These are phyloP conservation scores for Helleia helle DNA, from an alignment of 2,888 invertebrate genomes.

Conservation along the genomic window DNA sequence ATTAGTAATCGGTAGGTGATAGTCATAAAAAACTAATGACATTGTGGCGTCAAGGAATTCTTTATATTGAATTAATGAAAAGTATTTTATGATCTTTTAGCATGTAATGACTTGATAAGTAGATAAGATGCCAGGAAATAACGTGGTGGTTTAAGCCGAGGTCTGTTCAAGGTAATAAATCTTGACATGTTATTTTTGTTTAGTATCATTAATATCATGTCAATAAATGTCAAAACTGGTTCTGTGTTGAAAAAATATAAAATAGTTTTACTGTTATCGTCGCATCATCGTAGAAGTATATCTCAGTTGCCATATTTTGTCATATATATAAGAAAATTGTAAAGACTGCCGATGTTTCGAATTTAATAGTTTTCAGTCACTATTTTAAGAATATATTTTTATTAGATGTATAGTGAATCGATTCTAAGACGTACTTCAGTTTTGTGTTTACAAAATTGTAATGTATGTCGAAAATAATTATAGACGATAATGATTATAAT, in stretches of 20 bases:
- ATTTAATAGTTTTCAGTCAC: conserved; percentile 3
- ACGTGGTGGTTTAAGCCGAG: background rate
- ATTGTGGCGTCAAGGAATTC: no score
- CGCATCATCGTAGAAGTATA: background rate
- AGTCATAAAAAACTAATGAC: no score
- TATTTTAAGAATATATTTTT: background rate
- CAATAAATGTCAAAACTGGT: no score
- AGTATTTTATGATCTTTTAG: no score
- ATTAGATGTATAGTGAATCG: background rate
- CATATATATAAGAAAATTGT: background rate
- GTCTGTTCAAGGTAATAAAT: background rate
- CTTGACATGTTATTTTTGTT: background rate
- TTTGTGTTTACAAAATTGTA: conserved; percentile 1
- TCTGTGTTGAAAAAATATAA: no score
- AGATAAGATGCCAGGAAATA: background rate
- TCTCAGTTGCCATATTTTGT: conserved; percentile 5
- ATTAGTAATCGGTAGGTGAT: no score
- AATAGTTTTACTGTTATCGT: no score
- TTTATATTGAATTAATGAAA: no score
- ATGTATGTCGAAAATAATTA: background rate
- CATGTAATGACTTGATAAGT: no score
- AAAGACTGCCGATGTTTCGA: conserved; percentile 3
- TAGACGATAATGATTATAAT: background rate
- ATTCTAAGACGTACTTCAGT: background rate
- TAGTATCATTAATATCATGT: no score